These are phyloP conservation scores for Tragelaphus scriptus DNA, from an alignment of 2,113 vertebrate genomes.

Conservation along the genomic window DNA sequence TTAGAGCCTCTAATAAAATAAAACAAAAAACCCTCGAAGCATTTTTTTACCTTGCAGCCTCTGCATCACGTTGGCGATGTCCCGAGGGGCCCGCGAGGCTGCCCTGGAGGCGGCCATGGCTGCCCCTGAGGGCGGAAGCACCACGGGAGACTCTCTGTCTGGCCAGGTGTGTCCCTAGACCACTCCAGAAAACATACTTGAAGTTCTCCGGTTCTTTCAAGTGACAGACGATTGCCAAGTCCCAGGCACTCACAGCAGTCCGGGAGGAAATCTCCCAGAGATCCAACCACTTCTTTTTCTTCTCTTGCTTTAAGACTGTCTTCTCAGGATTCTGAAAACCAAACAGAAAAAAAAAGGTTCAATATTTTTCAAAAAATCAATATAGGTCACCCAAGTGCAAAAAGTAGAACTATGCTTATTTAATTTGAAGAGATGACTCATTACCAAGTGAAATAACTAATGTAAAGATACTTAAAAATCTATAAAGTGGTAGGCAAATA, in stretches of 20 bases:
- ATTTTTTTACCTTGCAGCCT: conserved; percentile 90
- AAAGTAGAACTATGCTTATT: not conserved
- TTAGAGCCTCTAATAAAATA: not conserved
- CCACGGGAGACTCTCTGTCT: conserved; percentile 24
- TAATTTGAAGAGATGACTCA: not conserved
- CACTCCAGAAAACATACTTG: conserved; percentile 65
- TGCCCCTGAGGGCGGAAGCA: conserved; percentile 40
- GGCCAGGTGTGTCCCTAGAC: not conserved
- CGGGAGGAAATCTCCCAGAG: conserved; percentile 37
- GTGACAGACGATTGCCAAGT: not conserved
- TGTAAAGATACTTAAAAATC: not conserved
- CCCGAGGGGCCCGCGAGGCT: conserved; percentile 80
- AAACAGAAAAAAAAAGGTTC: conserved; percentile 50
- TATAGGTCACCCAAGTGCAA: conserved; percentile 8
- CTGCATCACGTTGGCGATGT: conserved; percentile 96
- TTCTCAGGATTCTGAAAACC: conserved; percentile 62
- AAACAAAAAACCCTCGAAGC: rapidly evolving
- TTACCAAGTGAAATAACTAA: not conserved
- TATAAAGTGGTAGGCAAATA: not conserved
- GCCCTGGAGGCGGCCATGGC: conserved; percentile 89
- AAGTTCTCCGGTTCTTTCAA: conserved; percentile 42
- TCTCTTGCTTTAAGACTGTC: conserved; percentile 65
- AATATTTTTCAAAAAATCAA: conserved; percentile 26
- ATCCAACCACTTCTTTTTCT: not conserved
- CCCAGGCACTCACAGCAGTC: conserved; percentile 50